Base-by-base conservation (phyloP, 2,888 invertebrate genomes). In the Campopleginae sp. region DNA sequence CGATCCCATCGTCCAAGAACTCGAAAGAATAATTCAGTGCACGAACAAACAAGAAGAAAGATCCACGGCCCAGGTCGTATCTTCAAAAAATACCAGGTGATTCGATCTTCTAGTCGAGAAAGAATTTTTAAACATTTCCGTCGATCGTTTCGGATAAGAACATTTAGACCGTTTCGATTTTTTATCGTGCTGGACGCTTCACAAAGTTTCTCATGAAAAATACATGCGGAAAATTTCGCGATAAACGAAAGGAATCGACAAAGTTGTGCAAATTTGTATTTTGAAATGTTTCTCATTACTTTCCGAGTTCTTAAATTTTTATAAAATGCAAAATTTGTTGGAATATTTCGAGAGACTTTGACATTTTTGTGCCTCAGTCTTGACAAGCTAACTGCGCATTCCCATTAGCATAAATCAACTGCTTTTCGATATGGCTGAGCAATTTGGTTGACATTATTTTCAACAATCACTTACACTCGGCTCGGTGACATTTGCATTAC, bases 1-100 rank as follows among this genome's bases (percentile, higher is more conserved):
- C 27, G 85, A 87, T 19, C 90, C 90, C 2, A 88, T 90, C 14
- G 80, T 87, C n/a, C 84, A 89, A 61, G 89, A 88, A 27, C 83
- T 90, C 51, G 87, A 87, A 65, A 84, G 88, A 70, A 90, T 90
- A 51, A 86, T 87, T 58, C 84, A 87, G 51, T 85, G 84, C 12
- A 82, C 88, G 42, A 85, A 48, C 66, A 65, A 72, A 31, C 38
- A 14, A 38, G 82, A 66, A 17, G 85, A 80, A 70, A 76, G 71
- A 82, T 23, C 33, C 14, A 54, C 76, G 14, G 2, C 23, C 12
- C 66, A 66, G 23, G 54, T 31, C 10, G 58, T 58, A 54, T 33
- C 71, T 6, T 14, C 54, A 8, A 79, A 76, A 76, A 85, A 82
- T 76, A 33, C 75, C 23, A 79, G 79, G 85, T 85, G 27, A 71